These are phyloP conservation scores for Drymonia ruficornis DNA, from an alignment of 2,888 invertebrate species.

Conservation along the genomic window DNA sequence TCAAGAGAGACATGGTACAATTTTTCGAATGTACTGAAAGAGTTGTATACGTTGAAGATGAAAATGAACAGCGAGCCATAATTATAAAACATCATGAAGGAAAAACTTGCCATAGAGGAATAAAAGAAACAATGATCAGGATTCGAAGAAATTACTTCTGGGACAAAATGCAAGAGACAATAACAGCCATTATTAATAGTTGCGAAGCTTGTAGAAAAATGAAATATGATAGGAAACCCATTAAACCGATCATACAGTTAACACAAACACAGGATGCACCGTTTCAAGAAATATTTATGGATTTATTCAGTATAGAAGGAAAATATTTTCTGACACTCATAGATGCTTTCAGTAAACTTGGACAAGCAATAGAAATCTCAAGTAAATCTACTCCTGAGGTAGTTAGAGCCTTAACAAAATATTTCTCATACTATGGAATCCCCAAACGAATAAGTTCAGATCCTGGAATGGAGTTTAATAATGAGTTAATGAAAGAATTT, in stretches of 20 bases:
- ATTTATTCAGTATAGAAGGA: background rate
- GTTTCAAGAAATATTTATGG: background rate
- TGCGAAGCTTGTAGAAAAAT: slow-evolving; percentile 1
- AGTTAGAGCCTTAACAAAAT: background rate
- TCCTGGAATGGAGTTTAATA: background rate
- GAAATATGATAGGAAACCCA: background rate
- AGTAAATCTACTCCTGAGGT: background rate
- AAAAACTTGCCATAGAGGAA: background rate
- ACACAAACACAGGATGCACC: background rate
- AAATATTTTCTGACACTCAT: background rate
- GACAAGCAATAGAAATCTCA: background rate
- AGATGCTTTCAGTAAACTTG: background rate
- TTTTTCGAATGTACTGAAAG: background rate
- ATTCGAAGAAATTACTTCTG: background rate
- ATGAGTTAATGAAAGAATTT: too few relatives aligned
- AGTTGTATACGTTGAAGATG: background rate
- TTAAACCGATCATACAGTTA: background rate
- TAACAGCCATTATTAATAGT: background rate
- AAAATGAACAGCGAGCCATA: background rate
- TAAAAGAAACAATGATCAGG: background rate
- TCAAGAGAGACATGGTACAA: background rate
- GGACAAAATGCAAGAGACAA: background rate
- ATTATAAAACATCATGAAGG: background rate
- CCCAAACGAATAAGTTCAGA: background rate
- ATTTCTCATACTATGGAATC: background rate